phyloP scores from a whole-genome alignment of 2,797 vertebrate species.

The Fistularia tabacaria region DNA sequence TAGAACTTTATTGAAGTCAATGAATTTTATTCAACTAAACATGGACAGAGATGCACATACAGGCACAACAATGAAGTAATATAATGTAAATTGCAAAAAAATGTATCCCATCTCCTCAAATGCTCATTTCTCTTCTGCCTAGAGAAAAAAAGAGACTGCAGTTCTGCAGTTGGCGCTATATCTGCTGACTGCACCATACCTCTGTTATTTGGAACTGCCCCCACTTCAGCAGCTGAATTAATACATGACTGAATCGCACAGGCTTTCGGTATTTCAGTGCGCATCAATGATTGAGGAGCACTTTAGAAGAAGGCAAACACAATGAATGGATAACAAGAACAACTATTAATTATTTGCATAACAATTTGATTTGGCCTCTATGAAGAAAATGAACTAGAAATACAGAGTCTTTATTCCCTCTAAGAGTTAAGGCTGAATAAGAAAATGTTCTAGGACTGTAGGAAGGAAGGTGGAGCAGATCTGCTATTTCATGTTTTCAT shows the following conservation, averaged over 20 bases:
- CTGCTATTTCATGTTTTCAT: constrained; percentile 30
- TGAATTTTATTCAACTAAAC: too few relatives aligned
- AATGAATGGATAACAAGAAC: too few relatives aligned
- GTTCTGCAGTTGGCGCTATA: constrained; percentile 36
- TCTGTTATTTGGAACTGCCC: constrained; percentile 34
- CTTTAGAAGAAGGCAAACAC: too few relatives aligned
- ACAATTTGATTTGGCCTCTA: too few relatives aligned
- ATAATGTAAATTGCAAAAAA: too few relatives aligned
- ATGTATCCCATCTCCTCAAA: constrained; percentile 11
- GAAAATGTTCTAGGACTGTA: background rate
- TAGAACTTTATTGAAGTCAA: too few relatives aligned
- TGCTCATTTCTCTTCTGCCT: constrained; percentile 2
- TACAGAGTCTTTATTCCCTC: constrained; percentile 8
- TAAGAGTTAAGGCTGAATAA: constrained; percentile 7
- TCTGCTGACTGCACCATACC: constrained; percentile 62
- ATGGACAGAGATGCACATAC: too few relatives aligned
- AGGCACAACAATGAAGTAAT: too few relatives aligned
- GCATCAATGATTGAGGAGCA: too few relatives aligned
- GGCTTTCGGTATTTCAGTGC: too few relatives aligned
- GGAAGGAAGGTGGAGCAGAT: constrained; percentile 21
- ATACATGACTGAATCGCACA: constrained; percentile 15
- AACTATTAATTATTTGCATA: too few relatives aligned
- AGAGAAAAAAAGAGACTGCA: constrained; percentile 29
- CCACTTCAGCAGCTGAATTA: constrained; percentile 49
- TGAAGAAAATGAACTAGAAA: constrained; percentile 27